Evolutionary conservation across 2,113 vertebrate species (phyloP), one percentile per base, ranked within the genome.

Genomic region (Piprites chloris): DNA sequence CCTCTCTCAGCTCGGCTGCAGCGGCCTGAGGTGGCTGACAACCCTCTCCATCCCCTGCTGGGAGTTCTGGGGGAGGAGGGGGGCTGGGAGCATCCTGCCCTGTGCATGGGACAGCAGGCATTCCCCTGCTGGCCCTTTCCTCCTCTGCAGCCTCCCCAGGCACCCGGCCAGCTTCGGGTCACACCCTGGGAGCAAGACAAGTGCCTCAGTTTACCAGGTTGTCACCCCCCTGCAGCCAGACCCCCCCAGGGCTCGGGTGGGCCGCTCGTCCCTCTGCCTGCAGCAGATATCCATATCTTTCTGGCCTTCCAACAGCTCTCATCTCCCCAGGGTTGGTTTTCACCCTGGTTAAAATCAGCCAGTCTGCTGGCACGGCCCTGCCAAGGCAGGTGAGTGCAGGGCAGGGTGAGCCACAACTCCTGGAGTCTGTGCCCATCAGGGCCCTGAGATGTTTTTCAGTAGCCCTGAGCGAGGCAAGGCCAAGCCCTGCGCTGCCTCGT

Each of bases 171-270:
- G 65, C 61, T 33, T 55, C 0, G 0, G 72, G 33, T 8, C 53
- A 61, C 21, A 23, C 14, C 23, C 32, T 47, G 75, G 33, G 5
- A 59, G 55, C 44, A 16, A 6, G 11, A 32, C 17, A 28, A 58
- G 39, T 20, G 71, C 52, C 53, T 79, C 71, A 4, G 79, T 61
- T 65, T 71, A n/a, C 47, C 69, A 42, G 4, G 6, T 4, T 27
- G 11, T 39, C 47, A 14, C 15, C 9, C 32, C 12, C 6, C 21
- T 46, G 47, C 52, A 44, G 32, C 28, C 41, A 53, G 55, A 42
- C 8, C 30, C 27, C 19, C 7, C 1, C 41, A 18, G 50, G 35
- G 44, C 58, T 49, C 0, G 1, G 11, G 13, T 2, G 1, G 33
- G 33, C 35, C 55, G 59, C 33, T 55, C 39, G 55, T 53, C 27